phyloP scores from a whole-genome alignment of 2,888 invertebrate species.

The Watsonalla binaria region DNA sequence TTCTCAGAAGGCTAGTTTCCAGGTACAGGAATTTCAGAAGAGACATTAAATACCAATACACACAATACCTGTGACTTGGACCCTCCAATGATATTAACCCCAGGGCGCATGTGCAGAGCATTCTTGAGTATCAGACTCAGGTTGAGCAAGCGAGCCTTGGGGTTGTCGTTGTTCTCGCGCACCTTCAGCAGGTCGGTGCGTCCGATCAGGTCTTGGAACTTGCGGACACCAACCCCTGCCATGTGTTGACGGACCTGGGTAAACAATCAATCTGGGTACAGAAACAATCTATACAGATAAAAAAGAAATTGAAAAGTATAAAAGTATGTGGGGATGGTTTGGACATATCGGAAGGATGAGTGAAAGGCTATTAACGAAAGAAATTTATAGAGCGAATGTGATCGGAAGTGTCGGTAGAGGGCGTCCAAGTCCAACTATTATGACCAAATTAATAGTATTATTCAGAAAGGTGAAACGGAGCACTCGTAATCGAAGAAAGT shows the following conservation, averaged over 20 bases:
- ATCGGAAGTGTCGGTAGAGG: too few relatives aligned
- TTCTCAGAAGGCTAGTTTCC: too few relatives aligned
- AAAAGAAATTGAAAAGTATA: too few relatives aligned
- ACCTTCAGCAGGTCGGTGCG: constrained; percentile 92
- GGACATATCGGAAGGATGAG: too few relatives aligned
- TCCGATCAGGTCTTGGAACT: constrained; percentile 94
- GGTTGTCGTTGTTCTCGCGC: constrained; percentile 82
- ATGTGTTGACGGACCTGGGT: constrained; percentile 90
- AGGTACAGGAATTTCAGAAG: too few relatives aligned
- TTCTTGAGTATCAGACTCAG: constrained; percentile 91
- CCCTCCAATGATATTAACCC: constrained; percentile 93
- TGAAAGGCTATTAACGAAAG: too few relatives aligned
- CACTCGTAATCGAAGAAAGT: too few relatives aligned
- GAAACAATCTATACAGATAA: neutral
- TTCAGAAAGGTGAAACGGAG: too few relatives aligned
- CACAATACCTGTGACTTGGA: constrained; percentile 87
- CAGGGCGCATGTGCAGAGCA: constrained; percentile 93
- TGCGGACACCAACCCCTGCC: constrained; percentile 93
- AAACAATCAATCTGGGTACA: neutral
- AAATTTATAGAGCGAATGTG: too few relatives aligned
- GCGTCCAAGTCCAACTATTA: too few relatives aligned
- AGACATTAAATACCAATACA: neutral
- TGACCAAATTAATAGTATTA: too few relatives aligned
- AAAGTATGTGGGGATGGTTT: too few relatives aligned
- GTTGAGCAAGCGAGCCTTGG: constrained; percentile 92